Evolutionary conservation across 1,140 invertebrate genomes (phyloP).

Genomic region (Eciton burchellii): DNA sequence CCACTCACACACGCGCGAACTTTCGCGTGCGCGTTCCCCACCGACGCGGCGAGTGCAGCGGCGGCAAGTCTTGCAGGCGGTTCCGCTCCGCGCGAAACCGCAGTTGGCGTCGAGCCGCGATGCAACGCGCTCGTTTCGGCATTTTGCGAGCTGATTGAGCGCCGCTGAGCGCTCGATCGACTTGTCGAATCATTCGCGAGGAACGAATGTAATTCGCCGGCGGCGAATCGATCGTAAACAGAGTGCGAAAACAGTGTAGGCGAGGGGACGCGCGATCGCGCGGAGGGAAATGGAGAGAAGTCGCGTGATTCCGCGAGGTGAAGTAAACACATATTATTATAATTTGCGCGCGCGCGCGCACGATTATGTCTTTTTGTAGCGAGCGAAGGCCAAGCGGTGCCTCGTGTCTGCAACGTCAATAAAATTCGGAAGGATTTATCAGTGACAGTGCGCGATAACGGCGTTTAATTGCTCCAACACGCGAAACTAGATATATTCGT

Average conservation of each 20-base stretch:
- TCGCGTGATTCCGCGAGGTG: background rate
- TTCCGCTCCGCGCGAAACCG: conserved; percentile 59
- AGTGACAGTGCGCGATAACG: conserved; percentile 65
- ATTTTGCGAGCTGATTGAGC: background rate
- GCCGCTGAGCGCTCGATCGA: background rate
- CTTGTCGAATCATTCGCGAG: conserved; percentile 30
- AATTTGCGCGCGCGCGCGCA: background rate
- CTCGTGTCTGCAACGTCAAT: conserved; percentile 51
- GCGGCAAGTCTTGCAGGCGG: conserved; percentile 22
- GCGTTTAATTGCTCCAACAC: background rate
- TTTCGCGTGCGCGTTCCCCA: conserved; percentile 57
- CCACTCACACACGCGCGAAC: conserved; percentile 47
- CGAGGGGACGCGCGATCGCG: too few relatives aligned
- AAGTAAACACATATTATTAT: conserved; percentile 2
- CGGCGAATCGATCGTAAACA: too few relatives aligned
- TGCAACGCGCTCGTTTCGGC: conserved; percentile 63
- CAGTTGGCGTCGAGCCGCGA: conserved; percentile 64
- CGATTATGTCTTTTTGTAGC: conserved; percentile 9
- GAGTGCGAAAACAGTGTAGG: too few relatives aligned
- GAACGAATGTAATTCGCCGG: too few relatives aligned
- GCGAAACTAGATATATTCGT: conserved; percentile 62
- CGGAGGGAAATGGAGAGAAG: background rate
- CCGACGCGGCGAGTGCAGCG: conserved; percentile 55
- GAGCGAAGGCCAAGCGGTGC: background rate
- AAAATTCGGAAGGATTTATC: conserved; percentile 69